Conservation (phyloP, 2,797 vertebrate genomes). For the Chrysocyon brachyurus region DNA sequence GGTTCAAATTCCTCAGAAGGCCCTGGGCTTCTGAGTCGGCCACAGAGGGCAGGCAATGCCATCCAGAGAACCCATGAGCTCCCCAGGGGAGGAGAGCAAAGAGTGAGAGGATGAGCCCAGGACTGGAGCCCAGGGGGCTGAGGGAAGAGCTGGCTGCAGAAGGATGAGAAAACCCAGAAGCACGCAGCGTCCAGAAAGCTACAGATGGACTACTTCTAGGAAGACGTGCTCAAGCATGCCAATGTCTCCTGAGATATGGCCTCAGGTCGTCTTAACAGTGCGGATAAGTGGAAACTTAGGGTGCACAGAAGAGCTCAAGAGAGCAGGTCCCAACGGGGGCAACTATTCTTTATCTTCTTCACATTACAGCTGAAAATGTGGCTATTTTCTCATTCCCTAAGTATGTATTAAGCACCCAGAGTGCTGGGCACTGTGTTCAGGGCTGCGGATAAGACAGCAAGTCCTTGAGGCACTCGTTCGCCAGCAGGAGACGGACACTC, state of each 20-base stretch:
- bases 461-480: not conserved
- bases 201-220: not conserved
- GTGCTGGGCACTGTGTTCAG: not conserved
- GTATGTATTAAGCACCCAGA: not conserved
- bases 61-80: not conserved
- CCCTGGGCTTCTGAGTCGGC: not conserved
- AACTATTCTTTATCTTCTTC: not conserved
- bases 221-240: fast-evolving
- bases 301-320: not conserved
- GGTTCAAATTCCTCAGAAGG: not conserved
- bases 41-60: not conserved
- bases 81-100: not conserved
- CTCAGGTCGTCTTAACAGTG: not conserved
- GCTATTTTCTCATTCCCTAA: not conserved
- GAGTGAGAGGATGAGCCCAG: not conserved
- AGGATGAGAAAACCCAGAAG: not conserved
- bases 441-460: not conserved
- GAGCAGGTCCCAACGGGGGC: not conserved
- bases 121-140: not conserved
- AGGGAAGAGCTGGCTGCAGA: not conserved
- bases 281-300: not conserved
- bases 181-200: not conserved
- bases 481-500: not conserved
- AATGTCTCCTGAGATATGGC: not conserved
- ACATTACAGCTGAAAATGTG: not conserved